Evolutionary conservation across 1,140 invertebrate species (phyloP).

Genomic region (Drosophila biarmipes): DNA sequence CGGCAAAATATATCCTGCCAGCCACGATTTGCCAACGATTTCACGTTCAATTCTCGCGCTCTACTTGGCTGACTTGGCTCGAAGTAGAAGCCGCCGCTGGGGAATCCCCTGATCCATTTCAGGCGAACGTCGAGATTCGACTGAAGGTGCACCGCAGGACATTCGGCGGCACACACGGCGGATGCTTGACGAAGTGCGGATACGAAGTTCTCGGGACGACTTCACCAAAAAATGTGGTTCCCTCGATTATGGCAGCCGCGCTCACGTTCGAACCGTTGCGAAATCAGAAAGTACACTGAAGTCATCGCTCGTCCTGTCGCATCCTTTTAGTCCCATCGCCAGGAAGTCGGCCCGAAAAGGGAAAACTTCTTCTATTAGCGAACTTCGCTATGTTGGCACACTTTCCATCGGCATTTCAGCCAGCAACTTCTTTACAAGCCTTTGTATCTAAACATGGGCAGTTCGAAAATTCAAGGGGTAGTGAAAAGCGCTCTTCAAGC

Average conservation of each 20-base stretch:
- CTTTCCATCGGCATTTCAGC: constrained; percentile 4
- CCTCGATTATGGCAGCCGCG: constrained; percentile 37
- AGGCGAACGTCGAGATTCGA: constrained; percentile 57
- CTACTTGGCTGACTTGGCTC: constrained; percentile 12
- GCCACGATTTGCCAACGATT: constrained; percentile 19
- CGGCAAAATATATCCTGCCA: constrained; percentile 47
- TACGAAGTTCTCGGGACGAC: constrained; percentile 30
- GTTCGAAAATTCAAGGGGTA: constrained; percentile 23
- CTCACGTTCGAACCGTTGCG: constrained; percentile 72
- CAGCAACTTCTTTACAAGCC: neutral
- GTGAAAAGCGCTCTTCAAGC: constrained; percentile 2
- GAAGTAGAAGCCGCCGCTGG: constrained; percentile 25
- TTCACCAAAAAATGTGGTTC: constrained; percentile 25
- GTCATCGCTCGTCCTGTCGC: constrained; percentile 63
- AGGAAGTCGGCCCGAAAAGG: constrained; percentile 40
- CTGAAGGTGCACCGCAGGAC: constrained; percentile 44
- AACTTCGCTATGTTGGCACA: constrained; percentile 51
- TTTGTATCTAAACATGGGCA: constrained; percentile 9
- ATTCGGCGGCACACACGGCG: constrained; percentile 6
- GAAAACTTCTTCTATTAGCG: constrained; percentile 24
- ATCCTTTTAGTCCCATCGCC: constrained; percentile 69
- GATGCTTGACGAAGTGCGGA: constrained; percentile 33
- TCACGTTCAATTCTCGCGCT: constrained; percentile 34
- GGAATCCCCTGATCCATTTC: constrained; percentile 55
- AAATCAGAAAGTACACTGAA: constrained; percentile 77